These are phyloP conservation scores for Paraplagusia blochii DNA, from an alignment of 2,113 vertebrate species.

Conservation along the genomic window DNA sequence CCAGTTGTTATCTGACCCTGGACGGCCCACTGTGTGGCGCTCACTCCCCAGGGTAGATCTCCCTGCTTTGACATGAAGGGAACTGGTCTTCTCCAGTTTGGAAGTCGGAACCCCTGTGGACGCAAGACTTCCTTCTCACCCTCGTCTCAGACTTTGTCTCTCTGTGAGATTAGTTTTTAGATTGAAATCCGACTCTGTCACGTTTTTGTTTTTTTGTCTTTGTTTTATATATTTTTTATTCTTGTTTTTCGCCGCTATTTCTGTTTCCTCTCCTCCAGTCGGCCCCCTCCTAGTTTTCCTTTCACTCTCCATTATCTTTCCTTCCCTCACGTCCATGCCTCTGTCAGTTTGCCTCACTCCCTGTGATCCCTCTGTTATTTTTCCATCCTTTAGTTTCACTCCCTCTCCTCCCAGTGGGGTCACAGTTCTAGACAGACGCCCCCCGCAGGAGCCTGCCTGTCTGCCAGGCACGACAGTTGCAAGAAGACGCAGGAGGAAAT, in stretches of 20 bases:
- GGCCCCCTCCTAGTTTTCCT: slow-evolving; percentile 40
- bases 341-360: neutral
- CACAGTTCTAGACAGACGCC: slow-evolving; percentile 17
- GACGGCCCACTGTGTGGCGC: slow-evolving; percentile 51
- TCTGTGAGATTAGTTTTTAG: slow-evolving; percentile 42
- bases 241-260: slow-evolving; percentile 13
- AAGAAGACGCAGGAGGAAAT: slow-evolving; percentile 6
- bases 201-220: slow-evolving; percentile 44
- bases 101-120: slow-evolving; percentile 48
- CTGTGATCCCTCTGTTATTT: slow-evolving; percentile 7
- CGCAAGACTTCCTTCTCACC: slow-evolving; percentile 1
- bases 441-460: slow-evolving; percentile 33
- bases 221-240: slow-evolving; percentile 12
- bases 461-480: slow-evolving; percentile 22
- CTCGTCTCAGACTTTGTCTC: slow-evolving; percentile 36
- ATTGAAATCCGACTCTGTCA: too few species aligned
- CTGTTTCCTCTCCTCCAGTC: slow-evolving; percentile 35
- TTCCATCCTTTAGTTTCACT: slow-evolving; percentile 3
- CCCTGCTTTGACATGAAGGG: slow-evolving; percentile 64
- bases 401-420: slow-evolving; percentile 12
- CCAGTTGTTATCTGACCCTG: slow-evolving; percentile 54
- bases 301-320: slow-evolving; percentile 3
- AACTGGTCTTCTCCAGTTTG: slow-evolving; percentile 52
- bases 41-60: slow-evolving; percentile 55
- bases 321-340: neutral